These are phyloP conservation scores for Nibea coibor DNA, from an alignment of 2,113 vertebrate species.

Conservation along the genomic window DNA sequence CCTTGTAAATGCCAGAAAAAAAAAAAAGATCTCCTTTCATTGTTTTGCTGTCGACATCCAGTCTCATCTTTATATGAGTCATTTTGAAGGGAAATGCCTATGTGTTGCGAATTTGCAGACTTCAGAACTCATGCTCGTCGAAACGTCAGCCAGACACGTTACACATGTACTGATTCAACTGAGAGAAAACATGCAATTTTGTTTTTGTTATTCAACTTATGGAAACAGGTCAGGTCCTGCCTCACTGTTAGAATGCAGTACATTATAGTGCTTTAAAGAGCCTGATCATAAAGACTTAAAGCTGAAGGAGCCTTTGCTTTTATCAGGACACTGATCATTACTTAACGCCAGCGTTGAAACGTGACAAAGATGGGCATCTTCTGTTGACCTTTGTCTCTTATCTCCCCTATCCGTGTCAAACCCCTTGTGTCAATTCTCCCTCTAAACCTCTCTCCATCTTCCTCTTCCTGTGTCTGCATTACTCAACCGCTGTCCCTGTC, in stretches of 20 bases:
- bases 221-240: too few relatives aligned
- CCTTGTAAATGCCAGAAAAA: too few relatives aligned
- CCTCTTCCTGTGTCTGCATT: conserved; percentile 25
- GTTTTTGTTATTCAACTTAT: too few relatives aligned
- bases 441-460: background rate
- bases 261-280: background rate
- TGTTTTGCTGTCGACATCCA: background rate
- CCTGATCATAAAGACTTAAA: background rate
- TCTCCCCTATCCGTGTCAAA: background rate
- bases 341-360: background rate
- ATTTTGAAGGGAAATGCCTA: background rate
- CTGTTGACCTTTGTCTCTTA: background rate
- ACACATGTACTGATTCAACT: too few relatives aligned
- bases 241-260: too few relatives aligned
- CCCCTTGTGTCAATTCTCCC: background rate
- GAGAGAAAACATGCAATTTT: too few relatives aligned
- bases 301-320: background rate
- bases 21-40: background rate
- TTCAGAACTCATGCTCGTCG: too few relatives aligned
- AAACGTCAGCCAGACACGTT: too few relatives aligned
- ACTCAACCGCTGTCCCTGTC: conserved; percentile 8
- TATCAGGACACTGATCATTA: background rate
- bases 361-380: background rate
- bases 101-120: background rate
- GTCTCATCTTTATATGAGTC: background rate